Evolutionary conservation across 2,113 vertebrate species (phyloP).

Genomic region (Pterocles gutturalis): DNA sequence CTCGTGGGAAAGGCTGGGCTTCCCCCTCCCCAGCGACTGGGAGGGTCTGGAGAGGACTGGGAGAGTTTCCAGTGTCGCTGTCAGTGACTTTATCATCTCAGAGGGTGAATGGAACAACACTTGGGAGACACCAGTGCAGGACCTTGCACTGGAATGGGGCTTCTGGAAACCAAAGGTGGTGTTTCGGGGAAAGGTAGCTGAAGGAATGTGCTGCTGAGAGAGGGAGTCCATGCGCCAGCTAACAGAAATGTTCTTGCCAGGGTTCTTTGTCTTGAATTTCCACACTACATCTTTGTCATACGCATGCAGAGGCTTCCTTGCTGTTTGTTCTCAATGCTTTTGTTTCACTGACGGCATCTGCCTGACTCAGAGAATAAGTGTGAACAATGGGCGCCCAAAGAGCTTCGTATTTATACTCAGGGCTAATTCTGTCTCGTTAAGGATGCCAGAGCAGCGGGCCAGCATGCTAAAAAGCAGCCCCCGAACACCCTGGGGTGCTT

Average conservation of each 20-base stretch:
- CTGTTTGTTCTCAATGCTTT: constrained; percentile 49
- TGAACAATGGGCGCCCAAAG: constrained; percentile 18
- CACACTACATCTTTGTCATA: not conserved
- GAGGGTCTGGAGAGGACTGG: not conserved
- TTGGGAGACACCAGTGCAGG: not conserved
- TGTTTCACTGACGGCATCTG: constrained; percentile 20
- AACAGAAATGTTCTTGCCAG: constrained; percentile 9
- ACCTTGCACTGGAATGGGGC: not conserved
- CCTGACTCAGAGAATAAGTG: constrained; percentile 44
- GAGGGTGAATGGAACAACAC: not conserved
- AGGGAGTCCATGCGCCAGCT: not conserved
- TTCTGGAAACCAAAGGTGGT: not conserved
- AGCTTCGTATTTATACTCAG: not conserved
- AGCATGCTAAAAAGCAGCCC: not conserved
- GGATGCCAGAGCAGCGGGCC: constrained; percentile 7
- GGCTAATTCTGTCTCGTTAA: not conserved
- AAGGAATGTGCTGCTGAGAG: not conserved
- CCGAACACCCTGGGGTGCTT: not conserved
- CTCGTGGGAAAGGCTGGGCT: not conserved
- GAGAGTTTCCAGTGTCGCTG: not conserved
- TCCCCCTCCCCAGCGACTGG: not conserved
- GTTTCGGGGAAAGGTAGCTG: not conserved
- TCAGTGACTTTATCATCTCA: not conserved
- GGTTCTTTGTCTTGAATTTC: constrained; percentile 32
- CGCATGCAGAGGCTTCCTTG: constrained; percentile 16